Evolutionary conservation across 2,113 vertebrate genomes (phyloP).

Genomic region (Colius striatus): DNA sequence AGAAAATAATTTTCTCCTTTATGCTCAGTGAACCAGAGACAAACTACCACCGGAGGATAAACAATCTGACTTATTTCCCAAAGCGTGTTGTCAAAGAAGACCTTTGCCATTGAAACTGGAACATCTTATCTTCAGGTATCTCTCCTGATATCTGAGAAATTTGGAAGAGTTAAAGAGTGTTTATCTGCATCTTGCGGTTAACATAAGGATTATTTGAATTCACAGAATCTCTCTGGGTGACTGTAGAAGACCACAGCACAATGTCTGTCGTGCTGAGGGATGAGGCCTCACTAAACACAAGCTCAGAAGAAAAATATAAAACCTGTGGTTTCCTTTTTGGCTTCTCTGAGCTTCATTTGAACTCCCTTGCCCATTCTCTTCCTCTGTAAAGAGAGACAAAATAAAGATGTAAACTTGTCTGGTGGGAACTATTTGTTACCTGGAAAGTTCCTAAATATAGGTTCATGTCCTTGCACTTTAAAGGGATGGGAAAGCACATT

Average conservation of each 20-base stretch:
- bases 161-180: background rate
- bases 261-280: background rate
- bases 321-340: slow-evolving; percentile 46
- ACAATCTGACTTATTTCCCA: background rate
- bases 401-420: background rate
- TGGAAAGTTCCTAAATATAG: background rate
- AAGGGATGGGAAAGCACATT: background rate
- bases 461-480: background rate
- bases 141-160: background rate
- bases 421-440: background rate
- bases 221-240: background rate
- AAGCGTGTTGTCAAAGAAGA: background rate
- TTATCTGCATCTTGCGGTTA: background rate
- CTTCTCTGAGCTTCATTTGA: background rate
- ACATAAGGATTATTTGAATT: background rate
- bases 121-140: background rate
- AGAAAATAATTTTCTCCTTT: background rate
- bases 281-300: background rate
- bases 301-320: slow-evolving; percentile 25
- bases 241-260: background rate
- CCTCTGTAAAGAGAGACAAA: slow-evolving; percentile 10
- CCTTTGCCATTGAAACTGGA: background rate
- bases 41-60: background rate
- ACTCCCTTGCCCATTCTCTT: background rate
- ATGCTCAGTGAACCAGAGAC: background rate